Evolutionary conservation across 2,797 vertebrate species (phyloP).

Genomic region (Pelochelys cantorii): DNA sequence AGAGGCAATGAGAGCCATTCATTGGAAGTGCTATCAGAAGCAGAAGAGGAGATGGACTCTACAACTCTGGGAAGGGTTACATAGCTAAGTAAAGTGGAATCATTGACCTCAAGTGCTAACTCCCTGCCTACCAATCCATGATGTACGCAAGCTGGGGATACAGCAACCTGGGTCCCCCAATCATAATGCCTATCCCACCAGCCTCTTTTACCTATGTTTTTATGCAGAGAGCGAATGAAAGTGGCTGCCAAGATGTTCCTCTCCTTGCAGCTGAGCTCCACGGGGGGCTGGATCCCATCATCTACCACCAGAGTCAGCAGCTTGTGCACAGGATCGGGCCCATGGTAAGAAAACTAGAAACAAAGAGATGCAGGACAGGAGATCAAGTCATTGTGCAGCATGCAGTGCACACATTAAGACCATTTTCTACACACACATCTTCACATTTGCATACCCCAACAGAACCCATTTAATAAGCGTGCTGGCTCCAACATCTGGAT

Average conservation of each 20-base stretch:
- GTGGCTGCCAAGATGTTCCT: constrained; percentile 99
- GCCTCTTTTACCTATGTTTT: constrained; percentile 92
- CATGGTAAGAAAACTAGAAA: constrained; percentile 94
- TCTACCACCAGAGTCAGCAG: constrained; percentile 96
- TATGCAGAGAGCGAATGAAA: constrained; percentile 97
- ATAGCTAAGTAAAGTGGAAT: background rate
- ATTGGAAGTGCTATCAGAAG: constrained; percentile 22
- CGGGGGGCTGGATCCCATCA: constrained; percentile 97
- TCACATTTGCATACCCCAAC: constrained; percentile 24
- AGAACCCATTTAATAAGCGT: constrained; percentile 35
- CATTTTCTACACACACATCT: background rate
- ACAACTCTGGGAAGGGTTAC: background rate
- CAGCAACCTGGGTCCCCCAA: background rate
- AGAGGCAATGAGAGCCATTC: constrained; percentile 23
- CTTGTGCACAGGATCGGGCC: constrained; percentile 96
- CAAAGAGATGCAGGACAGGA: constrained; percentile 66
- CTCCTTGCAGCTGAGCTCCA: constrained; percentile 99
- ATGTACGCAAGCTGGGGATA: background rate
- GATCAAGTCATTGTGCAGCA: constrained; percentile 45
- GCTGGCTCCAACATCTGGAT: constrained; percentile 11
- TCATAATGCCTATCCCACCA: constrained; percentile 4
- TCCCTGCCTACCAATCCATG: background rate
- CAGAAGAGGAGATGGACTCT: background rate
- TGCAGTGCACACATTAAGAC: constrained; percentile 52
- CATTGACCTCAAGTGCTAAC: constrained; percentile 21